Base-by-base conservation (phyloP, 1,140 invertebrate species). In the Episyrphus balteatus region DNA sequence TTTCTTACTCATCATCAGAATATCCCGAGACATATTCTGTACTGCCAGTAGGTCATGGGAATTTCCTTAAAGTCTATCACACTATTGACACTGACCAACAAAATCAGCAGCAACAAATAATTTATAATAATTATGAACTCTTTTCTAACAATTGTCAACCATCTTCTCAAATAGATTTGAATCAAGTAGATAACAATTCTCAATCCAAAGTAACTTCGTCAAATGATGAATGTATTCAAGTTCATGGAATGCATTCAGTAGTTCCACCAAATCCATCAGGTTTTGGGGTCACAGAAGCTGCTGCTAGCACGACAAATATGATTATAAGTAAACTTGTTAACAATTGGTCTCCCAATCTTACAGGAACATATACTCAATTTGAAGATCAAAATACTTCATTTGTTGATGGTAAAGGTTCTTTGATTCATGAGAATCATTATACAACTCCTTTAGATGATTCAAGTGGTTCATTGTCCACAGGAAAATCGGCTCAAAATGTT, bases 341-440 rank as follows among this genome's bases (percentile, higher is more conserved):
- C n/a, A 88, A 86, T 67, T 86, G 85, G 83, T 76, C 78, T 8
- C 83, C 83, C 11, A 86, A 86, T 62, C 77, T 80, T n/a, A 81
- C 75, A 38, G 84, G 83, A 2, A 85, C 82, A n/a, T 89, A 87
- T 58, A 82, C 80, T 48, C 84, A 84, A 8, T 87, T 89, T 70
- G 83, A 83, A 11, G 74, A 71, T 17, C 70, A 70, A 12, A 63
- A 48, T n/a, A n/a, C n/a, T n/a, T n/a, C n/a, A n/a, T n/a, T n/a
- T n/a, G n/a, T n/a, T n/a, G n/a, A n/a, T n/a, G n/a, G n/a, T n/a
- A n/a, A n/a, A n/a, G n/a, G n/a, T n/a, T n/a, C n/a, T n/a, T n/a
- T n/a, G n/a, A n/a, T n/a, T n/a, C n/a, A n/a, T n/a, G n/a, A n/a
- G n/a, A n/a, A n/a, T n/a, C n/a, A n/a, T n/a, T n/a, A n/a, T n/a